A percentile compares a stretch with the other conserved stretches of the same genome.
Conservation (phyloP, 1,140 invertebrate species). For the Caerostris extrusa region DNA sequence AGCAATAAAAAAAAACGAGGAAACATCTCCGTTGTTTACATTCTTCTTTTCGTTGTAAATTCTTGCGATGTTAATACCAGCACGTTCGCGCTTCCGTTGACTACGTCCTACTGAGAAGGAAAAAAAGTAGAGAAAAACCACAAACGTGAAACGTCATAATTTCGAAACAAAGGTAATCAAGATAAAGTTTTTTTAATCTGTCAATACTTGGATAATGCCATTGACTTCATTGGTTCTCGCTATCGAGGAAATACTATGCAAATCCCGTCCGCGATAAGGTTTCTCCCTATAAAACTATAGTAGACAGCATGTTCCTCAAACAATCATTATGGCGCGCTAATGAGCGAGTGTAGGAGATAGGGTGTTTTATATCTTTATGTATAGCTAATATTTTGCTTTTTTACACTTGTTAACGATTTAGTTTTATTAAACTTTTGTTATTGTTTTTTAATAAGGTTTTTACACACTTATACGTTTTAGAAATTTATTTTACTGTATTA, state of each 20-base stretch:
- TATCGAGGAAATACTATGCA: neutral
- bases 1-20: too few relatives aligned
- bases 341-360: too few relatives aligned
- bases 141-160: neutral
- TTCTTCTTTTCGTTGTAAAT: neutral
- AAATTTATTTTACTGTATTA: too few relatives aligned
- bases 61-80: neutral
- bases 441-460: too few relatives aligned
- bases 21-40: neutral
- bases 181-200: neutral
- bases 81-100: neutral
- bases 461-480: too few relatives aligned
- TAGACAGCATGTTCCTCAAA: neutral
- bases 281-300: constrained; percentile 4
- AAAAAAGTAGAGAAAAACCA: neutral
- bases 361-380: too few relatives aligned
- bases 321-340: neutral
- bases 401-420: too few relatives aligned
- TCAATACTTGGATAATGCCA: neutral
- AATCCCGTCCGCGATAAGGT: neutral
- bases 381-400: too few relatives aligned
- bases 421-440: too few relatives aligned
- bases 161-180: neutral
- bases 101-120: neutral
- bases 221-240: neutral